Evolutionary conservation across 2,797 vertebrate species (phyloP), one percentile per base, ranked within the genome.

Genomic region (Tauraco hartlaubi): DNA sequence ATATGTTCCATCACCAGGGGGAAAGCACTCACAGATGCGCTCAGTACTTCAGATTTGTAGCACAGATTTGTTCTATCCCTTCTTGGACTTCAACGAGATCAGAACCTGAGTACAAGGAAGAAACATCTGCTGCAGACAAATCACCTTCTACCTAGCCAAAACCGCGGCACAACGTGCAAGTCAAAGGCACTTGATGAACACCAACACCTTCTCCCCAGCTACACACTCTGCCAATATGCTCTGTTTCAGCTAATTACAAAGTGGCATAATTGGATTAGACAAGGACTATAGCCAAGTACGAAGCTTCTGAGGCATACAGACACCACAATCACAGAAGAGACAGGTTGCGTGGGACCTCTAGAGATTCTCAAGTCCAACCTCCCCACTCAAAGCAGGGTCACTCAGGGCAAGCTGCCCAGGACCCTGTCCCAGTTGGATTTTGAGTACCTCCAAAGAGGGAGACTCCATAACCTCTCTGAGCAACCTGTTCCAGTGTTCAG

Each of bases 71-170:
- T 46, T 90, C 77, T 91, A 78, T 84, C 77, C 48, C 62, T 92
- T 73, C 82, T 86, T 95, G 94, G 91, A 85, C 85, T 62, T 85
- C 26, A 94, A 94, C 2, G 0, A 80, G 83, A 88, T 54, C 79
- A 75, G 79, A 96, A 94, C 82, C 88, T 35, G 54, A 94, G 79
- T 82, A 91, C 76, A 68, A 85, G 85, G 76, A 90, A 46, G 48
- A 54, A 92, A 95, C 93, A 97, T 88, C 94, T 97, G 95, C 14
- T 92, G 35, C 79, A 94, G 68, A 94, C 93, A 95, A 94, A 94
- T 84, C 35, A 12, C 82, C 51, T 62, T 18, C 79, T 44, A 85
- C 75, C 78, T 73, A 79, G 87, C 89, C 85, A 96, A 89, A 92
- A 94, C 76, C 0, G 15, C 44, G 85, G 84, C 61, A 88, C 78